Evolutionary conservation across 2,797 vertebrate genomes (phyloP), one percentile per base, ranked within the genome.

Genomic region (Molossus alvarezi): DNA sequence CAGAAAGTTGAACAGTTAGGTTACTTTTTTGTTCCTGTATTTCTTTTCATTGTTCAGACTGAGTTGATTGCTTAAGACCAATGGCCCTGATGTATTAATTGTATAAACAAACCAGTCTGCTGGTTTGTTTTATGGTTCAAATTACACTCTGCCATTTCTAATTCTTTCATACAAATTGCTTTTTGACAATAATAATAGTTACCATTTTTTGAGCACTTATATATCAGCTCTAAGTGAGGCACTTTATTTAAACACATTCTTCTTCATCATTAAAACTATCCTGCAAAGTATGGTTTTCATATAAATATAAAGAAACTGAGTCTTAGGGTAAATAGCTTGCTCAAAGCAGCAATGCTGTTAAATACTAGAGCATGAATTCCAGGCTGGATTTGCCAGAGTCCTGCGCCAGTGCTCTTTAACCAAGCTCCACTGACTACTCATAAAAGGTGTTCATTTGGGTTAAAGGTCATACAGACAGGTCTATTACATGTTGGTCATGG

Each of bases 11-110:
- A 95, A 60, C 45, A 81, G 21, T 92, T 72, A 80, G 45, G 18
- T 91, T 91, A 84, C 62, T 62, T 95, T 90, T 95, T 96, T 93
- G 67, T 94, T 96, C 27, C 10, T 96, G 9, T 93, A 69, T 96
- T 91, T 95, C 51, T 93, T 92, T 95, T 93, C 29, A 79, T 96
- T 97, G 87, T 96, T 93, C n/a, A 82, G 51, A 87, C 65, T 96
- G 86, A 96, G 64, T 88, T 37, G 27, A 84, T 97, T 80, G 41
- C 55, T 81, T 93, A 81, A 97, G 45, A 91, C 67, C 88, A 75
- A 1, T 79, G n/a, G 9, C 29, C 27, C 41, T 89, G 18, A 77
- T 97, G 84, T 97, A 76, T 79, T 94, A 77, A 91, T 69, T 92
- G 45, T 96, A 84, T 69, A 77, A 80, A 84, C 21, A 77, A 57